phyloP scores from a whole-genome alignment of 2,888 invertebrate genomes.

The Linhomoeus sp. region DNA sequence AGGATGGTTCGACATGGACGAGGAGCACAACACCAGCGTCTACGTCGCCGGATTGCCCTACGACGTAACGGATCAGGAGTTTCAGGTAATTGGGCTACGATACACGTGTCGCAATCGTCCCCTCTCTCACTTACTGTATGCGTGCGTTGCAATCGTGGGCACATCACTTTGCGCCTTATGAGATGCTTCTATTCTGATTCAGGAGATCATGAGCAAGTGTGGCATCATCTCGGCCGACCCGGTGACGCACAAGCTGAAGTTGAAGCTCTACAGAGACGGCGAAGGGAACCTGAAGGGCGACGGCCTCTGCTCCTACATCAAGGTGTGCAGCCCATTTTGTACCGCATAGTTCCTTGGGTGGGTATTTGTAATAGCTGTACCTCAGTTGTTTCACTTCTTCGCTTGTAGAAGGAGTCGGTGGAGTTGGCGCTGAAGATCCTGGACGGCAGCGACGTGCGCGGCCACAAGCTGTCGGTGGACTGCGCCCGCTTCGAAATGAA shows the following conservation, averaged over 20 bases:
- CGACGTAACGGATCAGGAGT: constrained; percentile 57
- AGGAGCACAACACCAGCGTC: constrained; percentile 73
- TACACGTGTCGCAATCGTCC: not conserved
- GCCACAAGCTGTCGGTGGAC: constrained; percentile 64
- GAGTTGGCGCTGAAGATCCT: constrained; percentile 70
- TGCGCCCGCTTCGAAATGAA: constrained; percentile 81
- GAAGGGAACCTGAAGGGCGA: constrained; percentile 73
- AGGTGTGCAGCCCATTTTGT: constrained; percentile 44
- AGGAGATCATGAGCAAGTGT: constrained; percentile 82
- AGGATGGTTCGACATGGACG: constrained; percentile 80
- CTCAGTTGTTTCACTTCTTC: constrained; percentile 30
- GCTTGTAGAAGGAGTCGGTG: constrained; percentile 52
- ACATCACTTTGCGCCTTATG: not conserved
- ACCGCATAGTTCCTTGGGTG: not conserved
- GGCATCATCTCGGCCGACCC: constrained; percentile 78
- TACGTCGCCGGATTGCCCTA: constrained; percentile 79
- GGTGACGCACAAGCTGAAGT: constrained; percentile 50
- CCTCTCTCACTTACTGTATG: not conserved
- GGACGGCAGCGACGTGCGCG: constrained; percentile 62
- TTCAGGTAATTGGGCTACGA: constrained; percentile 10
- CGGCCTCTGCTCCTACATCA: constrained; percentile 83
- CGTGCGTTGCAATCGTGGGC: not conserved
- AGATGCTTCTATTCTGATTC: constrained; percentile 30
- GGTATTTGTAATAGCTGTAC: constrained; percentile 5
- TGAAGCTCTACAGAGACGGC: constrained; percentile 73